These are phyloP conservation scores for Nipponia nippon DNA, from an alignment of 2,113 vertebrate genomes.

Conservation along the genomic window DNA sequence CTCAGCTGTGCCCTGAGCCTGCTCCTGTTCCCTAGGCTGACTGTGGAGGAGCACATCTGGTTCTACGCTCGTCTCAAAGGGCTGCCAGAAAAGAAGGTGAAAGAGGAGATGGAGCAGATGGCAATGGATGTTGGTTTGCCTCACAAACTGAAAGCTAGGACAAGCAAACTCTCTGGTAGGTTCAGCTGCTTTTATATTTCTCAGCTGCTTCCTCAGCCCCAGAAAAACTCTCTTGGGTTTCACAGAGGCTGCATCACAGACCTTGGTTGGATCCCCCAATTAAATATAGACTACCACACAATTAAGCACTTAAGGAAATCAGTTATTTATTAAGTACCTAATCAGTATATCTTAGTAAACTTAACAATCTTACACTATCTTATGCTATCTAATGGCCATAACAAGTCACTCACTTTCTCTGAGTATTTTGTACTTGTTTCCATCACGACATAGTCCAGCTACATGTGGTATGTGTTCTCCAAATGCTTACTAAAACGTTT, in stretches of 20 bases:
- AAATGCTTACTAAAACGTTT: background rate
- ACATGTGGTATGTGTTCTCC: background rate
- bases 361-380: background rate
- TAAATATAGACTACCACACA: background rate
- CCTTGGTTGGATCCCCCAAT: background rate
- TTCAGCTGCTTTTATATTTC: background rate
- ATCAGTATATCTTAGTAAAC: background rate
- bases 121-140: constrained; percentile 89
- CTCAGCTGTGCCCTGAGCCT: background rate
- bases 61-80: constrained; percentile 96
- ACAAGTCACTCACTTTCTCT: background rate
- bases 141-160: constrained; percentile 85
- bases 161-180: constrained; percentile 89
- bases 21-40: constrained; percentile 78
- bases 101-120: constrained; percentile 90
- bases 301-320: background rate
- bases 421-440: background rate
- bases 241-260: background rate
- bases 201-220: background rate
- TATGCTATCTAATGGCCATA: background rate
- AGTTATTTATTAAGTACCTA: background rate
- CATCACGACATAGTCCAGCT: background rate
- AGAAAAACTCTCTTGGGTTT: background rate
- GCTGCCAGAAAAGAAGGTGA: constrained; percentile 84
- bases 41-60: constrained; percentile 98